Percentiles rank a stretch among this genome's conserved stretches.
Evolutionary conservation across 2,888 invertebrate genomes (phyloP).

Genomic region (Scaptomyza parva): DNA sequence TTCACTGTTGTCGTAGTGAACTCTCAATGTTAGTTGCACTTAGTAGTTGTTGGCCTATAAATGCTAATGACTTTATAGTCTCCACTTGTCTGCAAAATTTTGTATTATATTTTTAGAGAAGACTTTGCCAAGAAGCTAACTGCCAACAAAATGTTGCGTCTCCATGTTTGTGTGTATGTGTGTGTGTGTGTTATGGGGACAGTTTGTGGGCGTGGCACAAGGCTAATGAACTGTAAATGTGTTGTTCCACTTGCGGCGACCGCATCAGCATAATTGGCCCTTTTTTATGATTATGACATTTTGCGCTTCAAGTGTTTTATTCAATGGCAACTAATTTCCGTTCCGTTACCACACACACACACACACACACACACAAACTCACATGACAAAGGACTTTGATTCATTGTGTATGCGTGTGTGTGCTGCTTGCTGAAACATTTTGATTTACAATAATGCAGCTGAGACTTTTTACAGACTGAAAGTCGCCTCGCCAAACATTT

Average conservation of each 20-base stretch:
- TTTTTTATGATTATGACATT: conserved; percentile 72
- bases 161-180: conserved; percentile 1
- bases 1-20: conserved; percentile 24
- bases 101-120: conserved; percentile 56
- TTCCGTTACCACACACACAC: conserved; percentile 5
- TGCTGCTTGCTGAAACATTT: neutral
- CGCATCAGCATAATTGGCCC: conserved; percentile 69
- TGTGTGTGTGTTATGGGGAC: conserved; percentile 4
- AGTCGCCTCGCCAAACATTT: conserved; percentile 42
- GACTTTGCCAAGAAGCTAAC: conserved; percentile 55
- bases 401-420: neutral
- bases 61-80: conserved; percentile 70
- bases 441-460: conserved; percentile 51
- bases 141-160: conserved; percentile 6
- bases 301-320: conserved; percentile 47
- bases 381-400: neutral
- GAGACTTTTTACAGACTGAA: conserved; percentile 17
- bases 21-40: conserved; percentile 11
- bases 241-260: conserved; percentile 38
- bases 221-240: conserved; percentile 74
- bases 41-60: conserved; percentile 39
- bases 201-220: conserved; percentile 34
- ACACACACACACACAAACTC: neutral
- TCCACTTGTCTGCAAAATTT: conserved; percentile 72
- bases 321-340: conserved; percentile 48